A percentile compares a stretch with the other conserved stretches of the same genome.
phyloP scores from a whole-genome alignment of 2,797 vertebrate genomes.

The Psittacula echo region DNA sequence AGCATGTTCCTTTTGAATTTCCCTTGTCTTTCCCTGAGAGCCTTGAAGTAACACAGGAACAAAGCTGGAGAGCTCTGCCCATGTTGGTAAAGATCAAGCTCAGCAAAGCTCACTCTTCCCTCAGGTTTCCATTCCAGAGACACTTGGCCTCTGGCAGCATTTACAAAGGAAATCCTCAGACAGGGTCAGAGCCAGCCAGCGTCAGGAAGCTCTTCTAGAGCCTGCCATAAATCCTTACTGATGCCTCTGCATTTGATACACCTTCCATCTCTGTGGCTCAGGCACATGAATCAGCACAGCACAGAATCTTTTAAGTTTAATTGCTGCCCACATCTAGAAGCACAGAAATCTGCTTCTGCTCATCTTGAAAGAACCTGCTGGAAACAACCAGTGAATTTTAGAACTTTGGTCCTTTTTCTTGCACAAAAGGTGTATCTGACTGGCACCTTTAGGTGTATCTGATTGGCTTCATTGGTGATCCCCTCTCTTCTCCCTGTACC shows the following conservation, averaged over 20 bases:
- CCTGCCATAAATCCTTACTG: neutral
- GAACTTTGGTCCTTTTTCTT: neutral
- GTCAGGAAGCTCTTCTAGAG: neutral
- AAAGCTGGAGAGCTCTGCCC: neutral
- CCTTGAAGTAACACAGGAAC: neutral
- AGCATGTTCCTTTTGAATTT: neutral
- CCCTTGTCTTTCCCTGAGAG: neutral
- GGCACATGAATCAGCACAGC: neutral
- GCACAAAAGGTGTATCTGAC: neutral
- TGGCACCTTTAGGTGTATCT: neutral
- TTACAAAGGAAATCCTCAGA: constrained; percentile 1
- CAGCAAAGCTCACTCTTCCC: neutral
- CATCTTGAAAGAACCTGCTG: neutral
- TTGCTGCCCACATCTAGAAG: neutral
- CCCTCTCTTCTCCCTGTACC: neutral
- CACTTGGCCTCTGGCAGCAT: neutral
- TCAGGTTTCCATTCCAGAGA: neutral
- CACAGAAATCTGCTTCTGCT: neutral
- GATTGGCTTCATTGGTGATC: neutral
- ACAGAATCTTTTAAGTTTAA: neutral
- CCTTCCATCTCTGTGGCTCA: neutral
- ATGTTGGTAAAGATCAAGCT: neutral
- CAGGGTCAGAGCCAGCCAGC: neutral
- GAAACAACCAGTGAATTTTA: neutral
- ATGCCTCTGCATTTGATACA: neutral